Base-by-base conservation (phyloP, 2,888 invertebrate genomes). In the Ophion ventricosus region DNA sequence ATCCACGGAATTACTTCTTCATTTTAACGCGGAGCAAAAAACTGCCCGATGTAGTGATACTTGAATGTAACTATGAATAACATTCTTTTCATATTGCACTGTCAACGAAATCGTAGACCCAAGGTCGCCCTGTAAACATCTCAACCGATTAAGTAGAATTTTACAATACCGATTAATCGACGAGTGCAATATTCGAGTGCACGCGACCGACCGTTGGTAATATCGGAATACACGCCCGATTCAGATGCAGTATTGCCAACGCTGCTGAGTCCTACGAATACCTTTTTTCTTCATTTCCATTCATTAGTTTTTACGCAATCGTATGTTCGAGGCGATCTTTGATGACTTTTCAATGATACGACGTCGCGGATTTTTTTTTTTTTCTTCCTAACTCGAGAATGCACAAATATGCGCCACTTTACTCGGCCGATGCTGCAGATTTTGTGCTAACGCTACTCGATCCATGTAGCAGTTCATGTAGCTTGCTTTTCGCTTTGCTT, bases 41-140 rank as follows among this genome's bases (percentile, higher is more conserved):
- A 72, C 66, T 67, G 61, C 57, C 3, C 35, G 35, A 56, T 49
- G 75, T 70, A 35, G 20, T 69, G 43, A 26, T 56, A 70, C 35
- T 8, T 8, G 25, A 67, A 69, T 56, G 14, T 26, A 25, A 59
- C 59, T 23, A 25, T 67, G 17, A 49, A 43, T n/a, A 57, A 63
- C 43, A 59, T 72, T 64, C 17, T 56, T 43, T 43, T 35, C 49
- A 35, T 57, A 40, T 20, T 10, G 11, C 66, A 72, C 54, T 61
- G 35, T 1, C 49, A 70, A 49, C 25, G 74, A 75, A 64, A 83
- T 72, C 59, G 57, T 79, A 67, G 54, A 80, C 63, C 7, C 20
- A 49, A 26, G 43, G 26, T 11, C 57, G 43, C 40, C 63, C n/a
- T n/a, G 10, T 2, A 2, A 3, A 57, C 14, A 5, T 11, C 73